These are phyloP conservation scores for Brachypalpus laphriformis DNA, from an alignment of 2,888 invertebrate genomes.

Conservation along the genomic window DNA sequence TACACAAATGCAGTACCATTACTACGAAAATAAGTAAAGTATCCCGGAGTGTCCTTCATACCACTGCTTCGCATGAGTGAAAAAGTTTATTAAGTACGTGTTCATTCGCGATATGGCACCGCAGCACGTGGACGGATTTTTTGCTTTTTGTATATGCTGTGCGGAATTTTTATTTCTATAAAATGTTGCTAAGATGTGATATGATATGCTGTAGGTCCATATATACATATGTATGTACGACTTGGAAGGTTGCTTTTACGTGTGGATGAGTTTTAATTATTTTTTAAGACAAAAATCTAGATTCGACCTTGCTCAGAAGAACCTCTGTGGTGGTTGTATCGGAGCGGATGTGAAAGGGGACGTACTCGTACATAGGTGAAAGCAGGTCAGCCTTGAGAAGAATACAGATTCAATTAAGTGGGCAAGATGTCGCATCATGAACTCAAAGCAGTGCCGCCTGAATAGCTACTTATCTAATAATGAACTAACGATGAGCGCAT, in stretches of 20 bases:
- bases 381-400: no score
- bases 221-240: background rate
- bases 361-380: no score
- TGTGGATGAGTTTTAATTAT: background rate
- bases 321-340: background rate
- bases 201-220: background rate
- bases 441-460: no score
- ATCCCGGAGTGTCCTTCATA: conserved; percentile 29
- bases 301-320: background rate
- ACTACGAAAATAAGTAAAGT: conserved; percentile 7
- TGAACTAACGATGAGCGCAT: no score
- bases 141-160: background rate
- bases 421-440: no score
- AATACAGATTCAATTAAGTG: no score
- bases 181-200: conserved; percentile 1
- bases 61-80: conserved; percentile 17
- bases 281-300: background rate
- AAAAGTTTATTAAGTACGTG: conserved; percentile 64
- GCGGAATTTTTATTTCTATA: conserved; percentile 6
- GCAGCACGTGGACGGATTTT: conserved; percentile 41
- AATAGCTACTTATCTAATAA: no score
- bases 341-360: background rate
- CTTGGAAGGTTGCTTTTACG: background rate
- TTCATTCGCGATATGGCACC: conserved; percentile 38
- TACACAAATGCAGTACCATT: conserved; percentile 1